Conservation (phyloP, 2,797 vertebrate genomes). For the Arnoldichthys spilopterus region DNA sequence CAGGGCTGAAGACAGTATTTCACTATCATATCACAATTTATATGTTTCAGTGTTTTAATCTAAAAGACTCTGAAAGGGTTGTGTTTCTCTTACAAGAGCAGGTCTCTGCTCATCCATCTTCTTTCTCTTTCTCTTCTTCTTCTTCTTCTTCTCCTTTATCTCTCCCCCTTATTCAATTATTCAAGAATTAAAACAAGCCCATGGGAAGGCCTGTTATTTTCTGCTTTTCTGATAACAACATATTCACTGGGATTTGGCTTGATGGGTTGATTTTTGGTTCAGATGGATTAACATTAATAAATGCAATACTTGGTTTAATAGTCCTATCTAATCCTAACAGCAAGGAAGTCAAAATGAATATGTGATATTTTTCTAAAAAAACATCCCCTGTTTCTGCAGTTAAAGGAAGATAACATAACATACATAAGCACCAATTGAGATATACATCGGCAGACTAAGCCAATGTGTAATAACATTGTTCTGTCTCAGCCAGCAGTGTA, state of each 20-base stretch:
- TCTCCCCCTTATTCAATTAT: neutral
- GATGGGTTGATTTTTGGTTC: neutral
- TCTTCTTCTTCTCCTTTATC: neutral
- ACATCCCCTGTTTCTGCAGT: neutral
- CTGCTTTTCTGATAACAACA: neutral
- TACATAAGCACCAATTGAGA: too few species aligned
- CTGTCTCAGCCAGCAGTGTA: too few species aligned
- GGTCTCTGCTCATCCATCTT: too few species aligned
- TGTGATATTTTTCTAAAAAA: neutral
- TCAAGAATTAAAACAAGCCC: neutral
- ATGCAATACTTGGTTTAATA: neutral
- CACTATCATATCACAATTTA: neutral
- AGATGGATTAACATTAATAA: slow-evolving; percentile 9
- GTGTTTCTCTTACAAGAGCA: neutral
- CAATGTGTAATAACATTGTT: too few species aligned
- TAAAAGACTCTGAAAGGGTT: neutral
- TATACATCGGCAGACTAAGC: too few species aligned
- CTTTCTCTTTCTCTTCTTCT: neutral
- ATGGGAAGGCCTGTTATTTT: slow-evolving; percentile 6
- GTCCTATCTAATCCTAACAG: neutral
- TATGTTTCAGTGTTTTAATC: neutral
- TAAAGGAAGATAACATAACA: neutral
- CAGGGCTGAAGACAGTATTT: neutral
- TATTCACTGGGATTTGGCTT: neutral
- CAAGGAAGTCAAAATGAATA: neutral